Base-by-base conservation (phyloP, 1,140 invertebrate species). In the Drosophila lowei region DNA sequence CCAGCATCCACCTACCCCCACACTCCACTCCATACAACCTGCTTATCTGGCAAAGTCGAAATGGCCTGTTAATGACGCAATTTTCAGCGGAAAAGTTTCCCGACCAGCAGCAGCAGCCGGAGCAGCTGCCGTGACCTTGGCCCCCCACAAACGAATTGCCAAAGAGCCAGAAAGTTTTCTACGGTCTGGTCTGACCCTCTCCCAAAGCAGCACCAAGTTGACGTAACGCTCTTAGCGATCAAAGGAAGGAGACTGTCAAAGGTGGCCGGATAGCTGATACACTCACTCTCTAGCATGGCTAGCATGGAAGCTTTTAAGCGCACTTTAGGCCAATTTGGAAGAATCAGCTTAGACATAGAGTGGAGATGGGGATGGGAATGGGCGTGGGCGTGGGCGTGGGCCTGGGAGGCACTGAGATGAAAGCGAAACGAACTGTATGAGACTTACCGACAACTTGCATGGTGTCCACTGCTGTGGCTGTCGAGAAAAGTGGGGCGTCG, bases 371-470 rank as follows among this genome's bases (percentile, higher is more conserved):
- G 0, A 6, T 23, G 28, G 11, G 34, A 11, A 11, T 3, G 34
- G 34, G 34, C 4, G 4, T 4, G 34, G 0, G 34, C 3, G 9
- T 34, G 30, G 3, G 8, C 9, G 8, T 34, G 30, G 34, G 3
- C 11, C 13, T 34, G 34, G 34, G 9, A 2, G 6, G 13, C 34
- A 16, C 16, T 38, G 34, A 16, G 18, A 56, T 41, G 30, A 53
- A 38, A 53, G 15, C 8, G 30, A 53, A 53, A 41, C 16, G 15
- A 11, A 28, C 30, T 21, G 50, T 38, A 18, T 23, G 11, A 6
- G 38, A 94, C 95, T 95, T 93, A 97, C 96, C 94, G 56, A 96
- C 94, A 79, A 97, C 95, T 72, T 94, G 93, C 79, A 97, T 94
- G 61, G 93, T 92, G 77, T 93, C 94, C 43, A 93, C 91, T 48